Evolutionary conservation across 1,140 invertebrate genomes (phyloP).

Genomic region (Lerema accius): DNA sequence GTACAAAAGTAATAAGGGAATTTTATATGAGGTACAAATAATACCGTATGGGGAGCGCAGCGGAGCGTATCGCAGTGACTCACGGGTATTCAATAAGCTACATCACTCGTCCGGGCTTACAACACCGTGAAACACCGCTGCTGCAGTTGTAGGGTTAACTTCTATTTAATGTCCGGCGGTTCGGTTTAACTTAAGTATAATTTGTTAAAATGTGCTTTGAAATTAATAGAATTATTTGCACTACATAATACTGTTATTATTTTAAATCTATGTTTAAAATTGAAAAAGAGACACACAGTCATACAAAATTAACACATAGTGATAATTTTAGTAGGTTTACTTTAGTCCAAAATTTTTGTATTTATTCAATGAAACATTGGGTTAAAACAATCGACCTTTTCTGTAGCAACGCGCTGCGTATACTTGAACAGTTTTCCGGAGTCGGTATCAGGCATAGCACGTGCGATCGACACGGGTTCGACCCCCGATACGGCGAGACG

Average conservation of each 20-base stretch:
- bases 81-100: constrained; percentile 75
- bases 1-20: not conserved
- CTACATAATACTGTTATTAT: no score
- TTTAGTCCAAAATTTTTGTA: no score
- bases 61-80: constrained; percentile 62
- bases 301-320: no score
- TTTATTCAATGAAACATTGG: no score
- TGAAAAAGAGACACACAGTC: no score
- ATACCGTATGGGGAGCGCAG: constrained; percentile 61
- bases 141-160: constrained; percentile 50
- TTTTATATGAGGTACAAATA: constrained; percentile 14
- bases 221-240: no score
- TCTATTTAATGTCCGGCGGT: constrained; percentile 34
- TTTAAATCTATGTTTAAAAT: no score
- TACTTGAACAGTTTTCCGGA: constrained; percentile 32
- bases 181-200: constrained; percentile 22
- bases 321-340: no score
- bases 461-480: constrained; percentile 60
- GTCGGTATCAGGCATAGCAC: constrained; percentile 49
- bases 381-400: constrained; percentile 3
- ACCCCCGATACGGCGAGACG: constrained; percentile 55
- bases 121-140: constrained; percentile 59
- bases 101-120: constrained; percentile 57
- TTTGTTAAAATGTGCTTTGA: no score
- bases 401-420: constrained; percentile 17